Evolutionary conservation across 1,140 invertebrate species (phyloP).

Genomic region (Meloidogyne exigua): DNA sequence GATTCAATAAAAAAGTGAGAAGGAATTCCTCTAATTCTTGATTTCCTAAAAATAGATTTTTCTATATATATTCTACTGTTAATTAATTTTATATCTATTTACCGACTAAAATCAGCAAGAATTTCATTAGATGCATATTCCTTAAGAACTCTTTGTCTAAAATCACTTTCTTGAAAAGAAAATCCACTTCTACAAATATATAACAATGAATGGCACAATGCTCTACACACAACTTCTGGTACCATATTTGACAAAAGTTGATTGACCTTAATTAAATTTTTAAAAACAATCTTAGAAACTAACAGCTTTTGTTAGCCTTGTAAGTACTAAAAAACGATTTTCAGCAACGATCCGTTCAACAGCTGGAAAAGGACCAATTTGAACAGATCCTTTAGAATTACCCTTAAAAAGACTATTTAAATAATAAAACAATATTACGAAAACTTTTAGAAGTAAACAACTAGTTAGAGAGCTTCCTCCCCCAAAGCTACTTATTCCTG

Average conservation of each 20-base stretch:
- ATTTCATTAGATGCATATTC: slow-evolving; percentile 35
- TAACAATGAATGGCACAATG: slow-evolving; percentile 47
- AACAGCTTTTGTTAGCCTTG: slow-evolving; percentile 51
- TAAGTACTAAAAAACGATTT: slow-evolving; percentile 57
- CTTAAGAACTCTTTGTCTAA: slow-evolving; percentile 43
- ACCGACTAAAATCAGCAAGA: slow-evolving; percentile 41
- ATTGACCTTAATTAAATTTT: slow-evolving; percentile 48
- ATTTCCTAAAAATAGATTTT: slow-evolving; percentile 44
- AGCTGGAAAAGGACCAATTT: slow-evolving; percentile 58
- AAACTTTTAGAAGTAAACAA: not conserved
- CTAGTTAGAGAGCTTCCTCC: not conserved
- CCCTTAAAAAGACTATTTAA: not conserved
- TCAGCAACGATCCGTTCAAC: slow-evolving; percentile 59
- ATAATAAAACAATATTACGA: not conserved
- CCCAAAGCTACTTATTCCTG: not conserved
- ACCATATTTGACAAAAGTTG: slow-evolving; percentile 39
- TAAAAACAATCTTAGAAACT: slow-evolving; percentile 19
- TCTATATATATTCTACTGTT: not conserved
- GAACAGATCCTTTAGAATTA: slow-evolving; percentile 35
- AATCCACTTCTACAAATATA: slow-evolving; percentile 48
- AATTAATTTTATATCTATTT: not conserved
- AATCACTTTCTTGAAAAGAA: slow-evolving; percentile 45
- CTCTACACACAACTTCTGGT: slow-evolving; percentile 52
- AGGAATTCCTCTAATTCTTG: slow-evolving; percentile 43
- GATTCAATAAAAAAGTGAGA: slow-evolving; percentile 54